Conservation (phyloP, 2,797 vertebrate species). For the Hylomyscus alleni region DNA sequence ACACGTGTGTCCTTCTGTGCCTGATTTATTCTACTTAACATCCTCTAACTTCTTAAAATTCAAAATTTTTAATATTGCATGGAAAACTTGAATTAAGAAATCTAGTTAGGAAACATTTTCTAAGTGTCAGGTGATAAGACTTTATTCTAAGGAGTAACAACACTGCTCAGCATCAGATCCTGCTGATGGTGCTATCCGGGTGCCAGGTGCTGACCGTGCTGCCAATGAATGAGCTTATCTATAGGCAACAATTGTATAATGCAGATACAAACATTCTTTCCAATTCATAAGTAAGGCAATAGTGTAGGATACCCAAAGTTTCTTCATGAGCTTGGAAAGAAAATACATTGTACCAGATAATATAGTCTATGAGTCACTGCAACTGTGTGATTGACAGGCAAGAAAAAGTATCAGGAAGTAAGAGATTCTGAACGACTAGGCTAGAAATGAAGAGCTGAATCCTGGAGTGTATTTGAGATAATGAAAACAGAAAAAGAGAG, state of each 20-base stretch:
- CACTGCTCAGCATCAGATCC: neutral
- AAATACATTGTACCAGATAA: neutral
- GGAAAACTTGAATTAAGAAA: neutral
- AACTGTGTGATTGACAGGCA: neutral
- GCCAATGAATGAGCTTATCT: neutral
- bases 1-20: neutral
- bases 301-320: neutral
- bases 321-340: neutral
- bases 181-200: neutral
- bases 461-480: neutral
- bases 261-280: neutral
- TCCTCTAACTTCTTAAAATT: neutral
- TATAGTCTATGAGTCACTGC: neutral
- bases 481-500: neutral
- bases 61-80: neutral
- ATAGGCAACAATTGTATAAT: neutral
- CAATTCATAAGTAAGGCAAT: conserved; percentile 1
- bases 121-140: neutral
- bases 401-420: neutral
- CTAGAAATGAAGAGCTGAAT: neutral
- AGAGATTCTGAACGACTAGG: neutral
- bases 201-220: neutral
- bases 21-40: neutral
- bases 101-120: neutral
- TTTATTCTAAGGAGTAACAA: neutral